Base-by-base conservation (phyloP, 2,797 vertebrate species). In the Pseudochromis fuscus region DNA sequence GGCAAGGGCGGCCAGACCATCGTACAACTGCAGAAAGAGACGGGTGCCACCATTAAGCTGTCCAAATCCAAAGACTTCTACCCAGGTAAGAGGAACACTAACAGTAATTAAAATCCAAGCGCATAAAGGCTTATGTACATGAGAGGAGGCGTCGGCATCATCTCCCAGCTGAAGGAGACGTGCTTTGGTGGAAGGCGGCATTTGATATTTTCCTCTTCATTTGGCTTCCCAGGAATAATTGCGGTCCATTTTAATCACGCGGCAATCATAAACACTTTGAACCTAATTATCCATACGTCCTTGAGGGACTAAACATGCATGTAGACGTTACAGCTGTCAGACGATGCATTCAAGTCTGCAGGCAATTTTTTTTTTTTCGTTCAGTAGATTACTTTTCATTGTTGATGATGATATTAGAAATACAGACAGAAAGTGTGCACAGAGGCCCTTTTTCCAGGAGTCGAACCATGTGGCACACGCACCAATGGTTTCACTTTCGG, bases 41-140 rank as follows among this genome's bases (percentile, higher is more conserved):
- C 96, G 0, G 96, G 96, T 18, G 96, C 96, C 89, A 98, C 96
- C 79, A 97, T 98, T 92, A 98, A 98, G 88, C 95, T 97, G 86
- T 98, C 96, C 89, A 98, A 98, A 94, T 98, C 96, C 92, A 98
- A 98, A 95, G 96, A 97, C 93, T 98, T 97, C 91, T 98, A 98
- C 89, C 96, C 96, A 82, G 96, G 96, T 97, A 91, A 94, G 93
- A 84, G 69, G 23, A 66, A 33, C 56, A 15, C 46, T 51, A n/a
- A n/a, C 2, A 0, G 24, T 77, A 69, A 70, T 72, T 78, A 65
- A 78, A 63, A 75, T 50, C 15, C 12, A 78, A 61, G 55, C 48
- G 21, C 67, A 45, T 53, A 50, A 51, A 70, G 24, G 30, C 19
- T 51, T 35, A 35, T 23, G 33, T 52, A 13, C 72, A 49, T 40